These are phyloP conservation scores for Branchinecta sandiegonensis DNA, from an alignment of 2,888 invertebrate species.

Conservation along the genomic window DNA sequence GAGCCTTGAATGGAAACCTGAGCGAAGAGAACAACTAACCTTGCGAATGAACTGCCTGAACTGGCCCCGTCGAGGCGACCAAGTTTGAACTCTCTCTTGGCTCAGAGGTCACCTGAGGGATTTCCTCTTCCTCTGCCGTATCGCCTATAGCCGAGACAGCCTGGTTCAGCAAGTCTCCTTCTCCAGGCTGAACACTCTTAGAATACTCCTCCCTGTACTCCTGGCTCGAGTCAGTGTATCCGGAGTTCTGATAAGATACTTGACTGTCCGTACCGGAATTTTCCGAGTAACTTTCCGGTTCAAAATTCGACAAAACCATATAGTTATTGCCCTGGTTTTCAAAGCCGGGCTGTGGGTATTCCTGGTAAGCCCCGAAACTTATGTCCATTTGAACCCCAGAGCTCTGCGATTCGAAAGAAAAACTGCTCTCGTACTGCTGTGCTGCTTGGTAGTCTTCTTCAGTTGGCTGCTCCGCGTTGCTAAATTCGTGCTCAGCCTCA, in stretches of 20 bases:
- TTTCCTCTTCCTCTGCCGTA: too few relatives aligned
- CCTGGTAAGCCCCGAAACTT: not conserved
- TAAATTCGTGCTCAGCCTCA: too few relatives aligned
- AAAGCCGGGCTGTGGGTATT: not conserved
- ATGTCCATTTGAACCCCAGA: conserved; percentile 7
- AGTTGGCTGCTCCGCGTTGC: too few relatives aligned
- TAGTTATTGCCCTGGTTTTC: not conserved
- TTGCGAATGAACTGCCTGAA: too few relatives aligned
- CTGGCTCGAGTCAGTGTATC: not conserved
- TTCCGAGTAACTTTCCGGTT: too few relatives aligned
- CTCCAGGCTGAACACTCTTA: not conserved
- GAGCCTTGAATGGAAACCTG: too few relatives aligned
- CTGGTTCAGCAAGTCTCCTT: not conserved
- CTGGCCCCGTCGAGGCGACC: too few relatives aligned
- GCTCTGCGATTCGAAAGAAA: not conserved
- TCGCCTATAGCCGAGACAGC: not conserved
- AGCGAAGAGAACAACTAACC: too few relatives aligned
- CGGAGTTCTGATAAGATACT: not conserved
- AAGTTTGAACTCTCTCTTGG: too few relatives aligned
- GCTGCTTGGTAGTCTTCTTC: too few relatives aligned
- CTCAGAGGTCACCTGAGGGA: too few relatives aligned
- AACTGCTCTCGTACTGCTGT: not conserved
- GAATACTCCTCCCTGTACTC: not conserved
- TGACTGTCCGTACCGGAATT: too few relatives aligned
- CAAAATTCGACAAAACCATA: not conserved